These are phyloP conservation scores for Palythoa grandis DNA, from an alignment of 92 coral and sea anemone species.

Conservation along the genomic window DNA sequence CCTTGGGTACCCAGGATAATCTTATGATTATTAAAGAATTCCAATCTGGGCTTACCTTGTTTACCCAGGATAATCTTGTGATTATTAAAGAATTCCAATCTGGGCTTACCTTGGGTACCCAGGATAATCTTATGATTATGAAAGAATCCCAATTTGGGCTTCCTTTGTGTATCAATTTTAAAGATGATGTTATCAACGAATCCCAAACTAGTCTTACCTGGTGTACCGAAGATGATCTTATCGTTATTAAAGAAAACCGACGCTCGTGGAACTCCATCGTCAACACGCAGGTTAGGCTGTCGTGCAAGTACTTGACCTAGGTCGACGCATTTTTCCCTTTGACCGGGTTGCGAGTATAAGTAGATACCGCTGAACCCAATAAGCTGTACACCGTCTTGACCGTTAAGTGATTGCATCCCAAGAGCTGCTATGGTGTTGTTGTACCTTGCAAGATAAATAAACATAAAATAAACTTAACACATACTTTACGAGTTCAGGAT, in stretches of 20 bases:
- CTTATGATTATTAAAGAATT: no score
- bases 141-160: no score
- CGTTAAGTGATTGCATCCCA: slow-evolving; percentile 76
- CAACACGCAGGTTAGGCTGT: slow-evolving; percentile 72
- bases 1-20: no score
- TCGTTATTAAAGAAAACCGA: slow-evolving; percentile 65
- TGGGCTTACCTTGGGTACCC: slow-evolving; percentile 62
- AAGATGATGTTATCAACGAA: no score
- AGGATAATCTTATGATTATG: no score
- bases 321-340: slow-evolving; percentile 60
- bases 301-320: slow-evolving; percentile 78
- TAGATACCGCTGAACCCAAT: slow-evolving; percentile 68
- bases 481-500: no score
- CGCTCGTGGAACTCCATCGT: slow-evolving; percentile 81
- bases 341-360: slow-evolving; percentile 33
- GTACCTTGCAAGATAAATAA: slow-evolving; percentile 29
- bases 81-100: not conserved
- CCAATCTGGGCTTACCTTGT: no score
- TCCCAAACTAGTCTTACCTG: slow-evolving; percentile 39
- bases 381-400: slow-evolving; percentile 88
- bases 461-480: no score
- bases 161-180: no score
- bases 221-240: slow-evolving; percentile 83
- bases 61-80: no score
- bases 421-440: slow-evolving; percentile 70